Evolutionary conservation across 1,140 invertebrate species (phyloP).

Genomic region (Palaemon carinicauda): DNA sequence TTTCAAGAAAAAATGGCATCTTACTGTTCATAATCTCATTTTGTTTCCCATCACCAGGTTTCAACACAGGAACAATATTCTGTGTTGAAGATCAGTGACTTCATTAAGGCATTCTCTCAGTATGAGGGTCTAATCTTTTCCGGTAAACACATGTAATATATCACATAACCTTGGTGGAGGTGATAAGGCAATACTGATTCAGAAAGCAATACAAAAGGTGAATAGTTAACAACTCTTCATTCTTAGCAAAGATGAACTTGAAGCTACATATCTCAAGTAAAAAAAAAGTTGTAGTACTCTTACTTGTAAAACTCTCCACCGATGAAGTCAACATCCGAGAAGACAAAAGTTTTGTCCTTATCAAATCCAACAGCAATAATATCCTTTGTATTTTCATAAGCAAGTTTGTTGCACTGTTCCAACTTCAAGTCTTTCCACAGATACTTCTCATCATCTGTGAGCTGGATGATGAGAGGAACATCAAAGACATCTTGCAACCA

Average conservation of each 20-base stretch:
- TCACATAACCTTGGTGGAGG: too few species aligned
- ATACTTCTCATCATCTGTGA: conserved; percentile 99
- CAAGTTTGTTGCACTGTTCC: conserved; percentile 87
- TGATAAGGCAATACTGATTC: too few species aligned
- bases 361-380: conserved; percentile 99
- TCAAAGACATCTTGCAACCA: conserved; percentile 98
- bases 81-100: too few species aligned
- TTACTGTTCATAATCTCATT: too few species aligned
- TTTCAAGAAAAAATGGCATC: too few species aligned
- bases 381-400: conserved; percentile 94
- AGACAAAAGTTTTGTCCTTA: conserved; percentile 95
- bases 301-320: conserved; percentile 73
- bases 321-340: conserved; percentile 93
- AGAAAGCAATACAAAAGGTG: too few species aligned
- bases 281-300: background rate
- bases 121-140: too few species aligned
- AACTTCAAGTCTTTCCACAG: conserved; percentile 96
- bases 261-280: background rate
- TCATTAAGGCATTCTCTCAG: too few species aligned
- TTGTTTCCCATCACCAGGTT: too few species aligned
- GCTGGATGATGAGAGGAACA: conserved; percentile 94
- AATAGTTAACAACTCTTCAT: background rate
- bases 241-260: background rate
- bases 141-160: too few species aligned
- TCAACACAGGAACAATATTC: too few species aligned